phyloP scores from a whole-genome alignment of 2,888 invertebrate genomes.

The Saturnia japonica region DNA sequence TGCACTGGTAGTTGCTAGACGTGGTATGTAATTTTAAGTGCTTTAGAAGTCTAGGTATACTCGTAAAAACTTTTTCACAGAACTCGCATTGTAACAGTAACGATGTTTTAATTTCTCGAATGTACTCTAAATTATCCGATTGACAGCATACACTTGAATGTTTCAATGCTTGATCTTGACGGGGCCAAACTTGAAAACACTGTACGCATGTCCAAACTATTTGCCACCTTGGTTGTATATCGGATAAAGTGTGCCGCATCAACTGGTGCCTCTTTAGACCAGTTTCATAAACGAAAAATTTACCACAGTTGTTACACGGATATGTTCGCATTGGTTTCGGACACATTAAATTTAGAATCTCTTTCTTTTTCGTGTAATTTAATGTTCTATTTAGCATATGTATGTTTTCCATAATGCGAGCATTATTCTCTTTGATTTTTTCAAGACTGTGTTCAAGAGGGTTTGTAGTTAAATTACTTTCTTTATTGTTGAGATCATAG shows the following conservation, averaged over 20 bases:
- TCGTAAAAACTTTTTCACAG: slow-evolving; percentile 74
- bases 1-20: slow-evolving; percentile 85
- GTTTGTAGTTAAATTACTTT: slow-evolving; percentile 40
- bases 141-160: slow-evolving; percentile 65
- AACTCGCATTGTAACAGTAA: slow-evolving; percentile 74
- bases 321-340: slow-evolving; percentile 61
- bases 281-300: slow-evolving; percentile 75
- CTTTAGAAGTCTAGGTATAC: slow-evolving; percentile 67
- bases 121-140: slow-evolving; percentile 49
- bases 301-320: slow-evolving; percentile 71
- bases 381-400: slow-evolving; percentile 71
- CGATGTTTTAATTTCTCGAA: slow-evolving; percentile 73
- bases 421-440: slow-evolving; percentile 75
- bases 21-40: slow-evolving; percentile 81
- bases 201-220: slow-evolving; percentile 75
- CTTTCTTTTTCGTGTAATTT: slow-evolving; percentile 72
- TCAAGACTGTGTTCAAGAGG: slow-evolving; percentile 71
- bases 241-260: slow-evolving; percentile 59
- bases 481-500: slow-evolving; percentile 28
- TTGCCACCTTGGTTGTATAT: slow-evolving; percentile 69
- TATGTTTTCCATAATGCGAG: slow-evolving; percentile 76
- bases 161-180: slow-evolving; percentile 59
- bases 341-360: slow-evolving; percentile 60
- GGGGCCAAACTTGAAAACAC: slow-evolving; percentile 78
- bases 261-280: slow-evolving; percentile 68